These are phyloP conservation scores for Psephotus haematonotus DNA, from an alignment of 2,113 vertebrate species.

Conservation along the genomic window DNA sequence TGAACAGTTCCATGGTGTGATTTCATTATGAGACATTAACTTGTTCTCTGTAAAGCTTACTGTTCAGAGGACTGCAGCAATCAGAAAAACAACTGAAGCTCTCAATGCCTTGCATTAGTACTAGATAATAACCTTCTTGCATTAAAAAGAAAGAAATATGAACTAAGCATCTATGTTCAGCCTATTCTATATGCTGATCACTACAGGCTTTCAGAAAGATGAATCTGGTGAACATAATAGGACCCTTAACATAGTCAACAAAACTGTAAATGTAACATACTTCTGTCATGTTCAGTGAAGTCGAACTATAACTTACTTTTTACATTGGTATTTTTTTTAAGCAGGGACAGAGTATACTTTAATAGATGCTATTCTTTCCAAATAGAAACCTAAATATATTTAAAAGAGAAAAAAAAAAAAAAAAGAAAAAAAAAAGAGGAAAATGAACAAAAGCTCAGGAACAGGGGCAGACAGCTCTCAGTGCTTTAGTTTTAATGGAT, in stretches of 20 bases:
- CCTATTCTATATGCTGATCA: slow-evolving; percentile 32
- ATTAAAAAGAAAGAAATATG: slow-evolving; percentile 57
- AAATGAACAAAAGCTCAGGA: not conserved
- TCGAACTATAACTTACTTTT: slow-evolving; percentile 37
- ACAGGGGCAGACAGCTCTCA: not conserved
- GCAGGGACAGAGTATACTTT: slow-evolving; percentile 1
- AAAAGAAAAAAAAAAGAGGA: not conserved
- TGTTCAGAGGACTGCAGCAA: slow-evolving; percentile 32
- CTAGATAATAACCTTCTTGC: slow-evolving; percentile 30
- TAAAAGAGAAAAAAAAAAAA: not conserved
- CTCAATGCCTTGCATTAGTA: not conserved
- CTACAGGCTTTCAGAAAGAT: slow-evolving; percentile 52
- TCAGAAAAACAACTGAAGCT: slow-evolving; percentile 30
- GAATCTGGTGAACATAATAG: slow-evolving; percentile 41
- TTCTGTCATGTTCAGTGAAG: slow-evolving; percentile 52
- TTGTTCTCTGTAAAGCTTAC: slow-evolving; percentile 41
- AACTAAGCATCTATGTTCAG: not conserved
- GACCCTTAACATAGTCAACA: slow-evolving; percentile 38
- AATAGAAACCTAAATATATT: not conserved
- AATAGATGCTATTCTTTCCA: slow-evolving; percentile 3
- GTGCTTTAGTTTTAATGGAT: not conserved
- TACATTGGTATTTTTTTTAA: slow-evolving; percentile 30
- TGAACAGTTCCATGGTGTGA: slow-evolving; percentile 48
- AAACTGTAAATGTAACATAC: slow-evolving; percentile 27
- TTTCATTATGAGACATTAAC: slow-evolving; percentile 67